Base-by-base conservation (phyloP, 2,113 vertebrate species). In the Condylura cristata region DNA sequence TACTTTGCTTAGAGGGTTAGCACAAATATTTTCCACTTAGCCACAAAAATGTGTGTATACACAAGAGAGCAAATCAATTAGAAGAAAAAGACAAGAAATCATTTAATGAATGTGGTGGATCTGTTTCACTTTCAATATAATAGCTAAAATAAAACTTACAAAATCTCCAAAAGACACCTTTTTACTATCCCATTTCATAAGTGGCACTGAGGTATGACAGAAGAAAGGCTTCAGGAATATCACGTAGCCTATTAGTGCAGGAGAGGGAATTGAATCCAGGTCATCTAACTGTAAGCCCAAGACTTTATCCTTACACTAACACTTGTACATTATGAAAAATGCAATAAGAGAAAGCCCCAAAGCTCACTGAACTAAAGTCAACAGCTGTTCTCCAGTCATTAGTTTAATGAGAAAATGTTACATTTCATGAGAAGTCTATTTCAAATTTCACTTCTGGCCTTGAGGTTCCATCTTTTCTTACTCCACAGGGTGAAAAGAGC, bases 361-460 rank as follows among this genome's bases (percentile, higher is more conserved):
- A 91, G 63, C 46, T 86, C 48, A 34, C 41, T 78, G 22, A 30
- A 78, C 8, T 65, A 82, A 95, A 91, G 51, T 93, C 93, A 95
- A 85, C 95, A 97, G 90, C 93, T 97, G 93, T 91, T 96, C 80
- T 85, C 56, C 44, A 70, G 20, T 92, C 92, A 96, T 97, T 96
- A 96, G 92, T 96, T 96, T 97, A 97, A 96, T 92, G 93, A 97
- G 92, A 95, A 97, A 96, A 89, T 60, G 75, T 95, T 92, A 87
- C 71, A 90, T 96, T 96, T 96, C 94, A 93, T 85, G 81, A 51
- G 24, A 94, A 96, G 91, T 53, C 86, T 96, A 39, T 80, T 96
- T 94, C 93, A 95, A 92, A 94, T 90, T 96, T 91, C 80, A 87
- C 72, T 63, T 37, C 12, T 32, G n/a, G 80, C 81, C 74, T 85